Evolutionary conservation across 2,113 vertebrate genomes (phyloP).

Genomic region (Zosterops japonicus): DNA sequence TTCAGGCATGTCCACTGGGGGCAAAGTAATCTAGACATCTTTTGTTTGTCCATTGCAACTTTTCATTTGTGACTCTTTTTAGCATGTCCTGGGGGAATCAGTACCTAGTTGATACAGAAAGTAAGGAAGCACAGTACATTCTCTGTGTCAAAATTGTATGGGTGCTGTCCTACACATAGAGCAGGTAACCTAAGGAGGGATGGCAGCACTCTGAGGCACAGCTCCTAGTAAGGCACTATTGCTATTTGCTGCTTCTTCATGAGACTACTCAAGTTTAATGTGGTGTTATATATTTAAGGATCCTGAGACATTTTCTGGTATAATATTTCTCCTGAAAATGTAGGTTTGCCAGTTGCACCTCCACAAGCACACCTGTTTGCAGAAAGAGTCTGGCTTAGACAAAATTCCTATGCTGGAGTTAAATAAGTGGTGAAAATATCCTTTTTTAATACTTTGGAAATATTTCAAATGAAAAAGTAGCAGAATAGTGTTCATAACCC

Average conservation of each 20-base stretch:
- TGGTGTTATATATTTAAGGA: not conserved
- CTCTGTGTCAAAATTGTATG: not conserved
- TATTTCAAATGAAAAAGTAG: not conserved
- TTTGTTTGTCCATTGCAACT: not conserved
- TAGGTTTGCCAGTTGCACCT: fast-evolving
- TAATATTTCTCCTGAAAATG: not conserved
- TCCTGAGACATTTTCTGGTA: not conserved
- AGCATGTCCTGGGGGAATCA: not conserved
- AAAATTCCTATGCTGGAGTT: not conserved
- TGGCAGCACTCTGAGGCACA: not conserved
- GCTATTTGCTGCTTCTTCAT: not conserved
- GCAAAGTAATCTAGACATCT: not conserved
- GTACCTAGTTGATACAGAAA: not conserved
- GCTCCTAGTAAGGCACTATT: not conserved
- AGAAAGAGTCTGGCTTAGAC: not conserved
- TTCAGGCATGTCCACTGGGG: not conserved
- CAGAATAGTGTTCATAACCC: not conserved
- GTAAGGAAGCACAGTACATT: not conserved
- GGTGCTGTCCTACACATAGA: not conserved
- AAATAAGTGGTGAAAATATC: not conserved
- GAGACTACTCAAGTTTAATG: not conserved
- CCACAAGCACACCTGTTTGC: not conserved
- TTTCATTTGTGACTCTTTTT: not conserved
- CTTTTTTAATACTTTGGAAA: not conserved
- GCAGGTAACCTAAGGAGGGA: not conserved